phyloP scores from a whole-genome alignment of 2,797 vertebrate species.

The Acestrorhynchus altus region DNA sequence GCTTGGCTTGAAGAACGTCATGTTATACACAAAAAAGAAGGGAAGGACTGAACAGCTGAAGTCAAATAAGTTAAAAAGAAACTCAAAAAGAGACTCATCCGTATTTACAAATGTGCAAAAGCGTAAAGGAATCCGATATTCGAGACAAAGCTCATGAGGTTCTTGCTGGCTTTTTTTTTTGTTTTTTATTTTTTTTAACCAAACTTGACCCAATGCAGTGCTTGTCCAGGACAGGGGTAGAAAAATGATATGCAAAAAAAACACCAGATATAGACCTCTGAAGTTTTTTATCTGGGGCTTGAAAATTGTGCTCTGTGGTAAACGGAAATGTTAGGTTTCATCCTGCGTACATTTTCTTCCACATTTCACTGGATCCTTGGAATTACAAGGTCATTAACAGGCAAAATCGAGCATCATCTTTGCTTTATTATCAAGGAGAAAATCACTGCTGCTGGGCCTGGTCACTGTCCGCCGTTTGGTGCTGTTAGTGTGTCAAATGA shows the following conservation, averaged over 20 bases:
- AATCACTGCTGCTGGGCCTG: too few species aligned
- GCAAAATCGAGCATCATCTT: too few species aligned
- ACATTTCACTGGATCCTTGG: too few species aligned
- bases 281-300: not conserved
- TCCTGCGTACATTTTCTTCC: too few species aligned
- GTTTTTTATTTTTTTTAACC: conserved; percentile 25
- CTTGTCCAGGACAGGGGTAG: conserved; percentile 36
- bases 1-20: conserved; percentile 65
- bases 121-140: conserved; percentile 66
- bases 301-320: not conserved
- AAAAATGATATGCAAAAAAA: not conserved
- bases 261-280: not conserved
- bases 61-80: conserved; percentile 43
- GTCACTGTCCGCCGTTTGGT: too few species aligned
- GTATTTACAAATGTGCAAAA: conserved; percentile 84
- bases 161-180: conserved; percentile 58
- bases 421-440: too few species aligned
- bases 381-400: too few species aligned
- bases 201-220: conserved; percentile 19
- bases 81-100: conserved; percentile 66
- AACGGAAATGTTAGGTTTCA: too few species aligned
- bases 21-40: conserved; percentile 41
- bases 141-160: conserved; percentile 62
- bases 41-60: conserved; percentile 42
- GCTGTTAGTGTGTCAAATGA: too few species aligned